A percentile compares a stretch with the other conserved stretches of the same genome.
Conservation (phyloP, 1,140 invertebrate genomes). For the Trichomalopsis sarcophagae region DNA sequence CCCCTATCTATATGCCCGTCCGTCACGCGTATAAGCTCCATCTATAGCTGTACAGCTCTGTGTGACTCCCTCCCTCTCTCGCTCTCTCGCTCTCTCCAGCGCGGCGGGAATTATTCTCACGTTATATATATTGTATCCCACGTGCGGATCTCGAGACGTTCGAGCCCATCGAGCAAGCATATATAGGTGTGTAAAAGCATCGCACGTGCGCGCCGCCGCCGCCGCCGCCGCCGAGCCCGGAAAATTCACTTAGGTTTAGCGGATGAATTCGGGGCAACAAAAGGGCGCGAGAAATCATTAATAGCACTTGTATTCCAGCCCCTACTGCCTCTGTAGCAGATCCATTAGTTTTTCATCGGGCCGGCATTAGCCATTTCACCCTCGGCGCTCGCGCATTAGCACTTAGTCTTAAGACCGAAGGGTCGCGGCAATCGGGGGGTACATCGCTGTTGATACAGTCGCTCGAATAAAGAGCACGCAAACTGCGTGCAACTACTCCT, state of each 20-base stretch:
- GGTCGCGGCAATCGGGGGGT: too few relatives aligned
- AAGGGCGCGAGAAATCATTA: not conserved
- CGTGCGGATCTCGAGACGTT: too few relatives aligned
- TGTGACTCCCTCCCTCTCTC: not conserved
- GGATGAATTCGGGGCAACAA: not conserved
- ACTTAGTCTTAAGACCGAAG: not conserved
- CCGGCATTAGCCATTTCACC: constrained; percentile 41
- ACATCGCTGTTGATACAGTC: too few relatives aligned
- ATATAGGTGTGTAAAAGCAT: not conserved
- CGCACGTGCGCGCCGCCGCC: not conserved
- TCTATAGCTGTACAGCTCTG: not conserved
- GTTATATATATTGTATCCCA: not conserved
- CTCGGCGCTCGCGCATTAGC: not conserved
- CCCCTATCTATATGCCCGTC: not conserved
- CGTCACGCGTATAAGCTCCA: not conserved
- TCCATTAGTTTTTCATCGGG: constrained; percentile 49
- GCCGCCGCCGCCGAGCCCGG: not conserved
- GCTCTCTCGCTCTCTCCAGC: not conserved
- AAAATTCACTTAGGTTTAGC: constrained; percentile 4
- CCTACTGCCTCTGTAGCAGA: not conserved
- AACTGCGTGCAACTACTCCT: too few relatives aligned
- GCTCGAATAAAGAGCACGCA: too few relatives aligned
- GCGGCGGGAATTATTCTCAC: constrained; percentile 39
- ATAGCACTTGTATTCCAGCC: not conserved
- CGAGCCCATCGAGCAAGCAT: too few relatives aligned